These are phyloP conservation scores for Ennomos fuscantarius DNA, from an alignment of 2,888 invertebrate genomes.

Conservation along the genomic window DNA sequence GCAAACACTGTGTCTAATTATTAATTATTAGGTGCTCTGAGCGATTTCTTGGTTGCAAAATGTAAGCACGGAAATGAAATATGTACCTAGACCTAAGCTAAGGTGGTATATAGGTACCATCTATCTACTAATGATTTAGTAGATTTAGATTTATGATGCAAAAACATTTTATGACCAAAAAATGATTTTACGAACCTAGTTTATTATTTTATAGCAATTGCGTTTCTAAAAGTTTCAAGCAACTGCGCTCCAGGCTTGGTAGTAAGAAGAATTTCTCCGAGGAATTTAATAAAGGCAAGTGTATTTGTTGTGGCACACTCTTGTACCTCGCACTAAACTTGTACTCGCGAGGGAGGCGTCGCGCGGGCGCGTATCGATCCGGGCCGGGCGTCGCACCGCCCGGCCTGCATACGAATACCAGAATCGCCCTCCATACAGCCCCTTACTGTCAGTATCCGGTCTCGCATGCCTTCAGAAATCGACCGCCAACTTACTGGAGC, in stretches of 20 bases:
- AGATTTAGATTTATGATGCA: too few relatives aligned
- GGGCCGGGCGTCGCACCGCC: slow-evolving; percentile 73
- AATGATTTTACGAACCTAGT: too few relatives aligned
- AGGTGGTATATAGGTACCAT: too few relatives aligned
- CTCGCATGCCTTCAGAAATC: slow-evolving; percentile 9
- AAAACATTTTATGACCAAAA: too few relatives aligned
- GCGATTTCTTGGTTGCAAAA: too few relatives aligned
- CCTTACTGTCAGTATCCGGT: slow-evolving; percentile 51
- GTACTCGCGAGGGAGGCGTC: slow-evolving; percentile 66
- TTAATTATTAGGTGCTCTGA: too few relatives aligned
- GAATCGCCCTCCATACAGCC: slow-evolving; percentile 75
- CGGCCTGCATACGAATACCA: slow-evolving; percentile 83
- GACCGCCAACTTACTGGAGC: neutral
- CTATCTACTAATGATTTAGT: too few relatives aligned
- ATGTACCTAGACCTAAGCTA: too few relatives aligned
- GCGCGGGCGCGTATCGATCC: slow-evolving; percentile 85
- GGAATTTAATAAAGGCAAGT: slow-evolving; percentile 62
- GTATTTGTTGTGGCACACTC: slow-evolving; percentile 67
- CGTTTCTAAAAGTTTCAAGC: neutral
- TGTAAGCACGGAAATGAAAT: too few relatives aligned
- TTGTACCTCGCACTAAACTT: slow-evolving; percentile 49
- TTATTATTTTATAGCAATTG: neutral
- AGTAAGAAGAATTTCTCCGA: slow-evolving; percentile 34
- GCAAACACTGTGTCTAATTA: neutral
- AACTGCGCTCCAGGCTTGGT: neutral